A percentile compares a stretch with the other conserved stretches of the same genome.
Evolutionary conservation across 1,140 invertebrate species (phyloP).

Genomic region (Camponotus vicinus): DNA sequence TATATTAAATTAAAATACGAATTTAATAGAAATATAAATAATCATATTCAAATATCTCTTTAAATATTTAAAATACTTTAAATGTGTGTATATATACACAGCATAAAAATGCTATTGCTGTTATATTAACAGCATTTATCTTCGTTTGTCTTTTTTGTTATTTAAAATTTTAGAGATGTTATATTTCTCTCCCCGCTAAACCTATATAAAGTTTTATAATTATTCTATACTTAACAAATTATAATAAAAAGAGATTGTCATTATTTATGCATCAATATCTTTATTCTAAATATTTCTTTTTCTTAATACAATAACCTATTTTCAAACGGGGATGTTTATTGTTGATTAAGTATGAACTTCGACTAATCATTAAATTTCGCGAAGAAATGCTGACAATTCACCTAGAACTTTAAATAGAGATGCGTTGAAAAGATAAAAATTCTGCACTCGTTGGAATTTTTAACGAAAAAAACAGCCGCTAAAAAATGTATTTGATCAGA

Average conservation of each 20-base stretch:
- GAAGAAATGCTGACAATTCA: neutral
- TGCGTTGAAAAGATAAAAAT: too few relatives aligned
- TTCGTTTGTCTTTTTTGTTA: neutral
- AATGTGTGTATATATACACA: too few relatives aligned
- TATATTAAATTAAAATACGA: too few relatives aligned
- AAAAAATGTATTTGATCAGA: constrained; percentile 9
- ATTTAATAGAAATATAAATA: constrained; percentile 23
- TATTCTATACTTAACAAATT: neutral
- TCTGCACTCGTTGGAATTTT: neutral
- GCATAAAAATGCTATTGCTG: constrained; percentile 12
- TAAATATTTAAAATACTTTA: neutral
- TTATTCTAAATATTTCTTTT: neutral
- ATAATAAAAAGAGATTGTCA: neutral
- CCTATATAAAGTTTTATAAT: neutral
- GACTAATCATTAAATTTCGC: neutral
- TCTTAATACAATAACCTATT: constrained; percentile 4
- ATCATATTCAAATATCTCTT: neutral
- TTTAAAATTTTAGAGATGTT: constrained; percentile 21
- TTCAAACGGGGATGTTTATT: neutral
- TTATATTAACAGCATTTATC: neutral
- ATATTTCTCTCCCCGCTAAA: neutral
- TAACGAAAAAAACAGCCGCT: neutral
- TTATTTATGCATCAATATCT: neutral
- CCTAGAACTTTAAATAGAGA: neutral
- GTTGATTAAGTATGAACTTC: neutral